phyloP scores from a whole-genome alignment of 2,888 invertebrate species.

The Meteorus colon region DNA sequence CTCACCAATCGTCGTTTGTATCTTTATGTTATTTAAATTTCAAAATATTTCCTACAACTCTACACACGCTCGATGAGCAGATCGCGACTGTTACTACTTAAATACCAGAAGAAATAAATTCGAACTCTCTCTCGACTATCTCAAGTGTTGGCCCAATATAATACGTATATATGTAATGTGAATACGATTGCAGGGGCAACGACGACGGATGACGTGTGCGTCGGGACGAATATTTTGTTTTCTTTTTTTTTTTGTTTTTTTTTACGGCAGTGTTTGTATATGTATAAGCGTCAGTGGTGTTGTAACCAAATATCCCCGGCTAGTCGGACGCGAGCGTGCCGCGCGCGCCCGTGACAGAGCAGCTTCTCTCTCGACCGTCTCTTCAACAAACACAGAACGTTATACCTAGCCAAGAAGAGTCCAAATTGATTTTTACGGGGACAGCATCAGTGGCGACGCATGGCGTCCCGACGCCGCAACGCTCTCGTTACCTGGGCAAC shows the following conservation, averaged over 20 bases:
- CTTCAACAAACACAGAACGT: conserved; percentile 45
- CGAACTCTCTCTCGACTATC: too few species aligned
- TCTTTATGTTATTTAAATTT: too few species aligned
- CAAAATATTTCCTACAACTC: too few species aligned
- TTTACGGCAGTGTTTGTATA: conserved; percentile 1
- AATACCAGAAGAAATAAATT: background rate
- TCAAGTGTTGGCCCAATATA: background rate
- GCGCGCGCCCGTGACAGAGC: conserved; percentile 24
- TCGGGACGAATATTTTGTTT: background rate
- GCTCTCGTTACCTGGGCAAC: conserved; percentile 69
- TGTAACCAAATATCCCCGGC: conserved; percentile 16
- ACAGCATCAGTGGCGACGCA: conserved; percentile 68
- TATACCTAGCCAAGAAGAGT: conserved; percentile 63
- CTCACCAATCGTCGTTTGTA: too few species aligned
- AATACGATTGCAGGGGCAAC: background rate
- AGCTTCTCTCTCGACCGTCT: conserved; percentile 1
- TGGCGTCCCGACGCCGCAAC: conserved; percentile 65
- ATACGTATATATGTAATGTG: background rate
- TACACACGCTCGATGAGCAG: background rate
- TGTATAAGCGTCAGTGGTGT: background rate
- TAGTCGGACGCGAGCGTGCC: conserved; percentile 4
- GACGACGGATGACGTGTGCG: background rate
- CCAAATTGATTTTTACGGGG: conserved; percentile 72
- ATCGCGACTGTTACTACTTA: background rate
- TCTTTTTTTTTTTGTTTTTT: conserved; percentile 5